Evolutionary conservation across 2,113 vertebrate species (phyloP).

Genomic region (Geococcyx californianus): DNA sequence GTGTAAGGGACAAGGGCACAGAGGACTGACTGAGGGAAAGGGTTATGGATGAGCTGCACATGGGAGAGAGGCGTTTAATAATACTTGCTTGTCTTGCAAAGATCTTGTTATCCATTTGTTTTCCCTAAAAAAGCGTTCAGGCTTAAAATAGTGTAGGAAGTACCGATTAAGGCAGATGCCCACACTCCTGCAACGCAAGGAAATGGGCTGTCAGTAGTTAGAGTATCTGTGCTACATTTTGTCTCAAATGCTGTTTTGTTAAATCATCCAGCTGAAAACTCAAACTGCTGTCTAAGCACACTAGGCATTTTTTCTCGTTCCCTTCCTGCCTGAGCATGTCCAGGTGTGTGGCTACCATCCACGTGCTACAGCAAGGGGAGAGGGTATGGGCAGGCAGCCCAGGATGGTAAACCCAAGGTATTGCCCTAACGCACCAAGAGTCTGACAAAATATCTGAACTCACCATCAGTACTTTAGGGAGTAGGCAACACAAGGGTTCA

Average conservation of each 20-base stretch:
- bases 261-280: background rate
- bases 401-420: accelerated
- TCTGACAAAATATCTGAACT: background rate
- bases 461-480: background rate
- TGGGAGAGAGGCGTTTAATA: background rate
- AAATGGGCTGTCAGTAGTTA: background rate
- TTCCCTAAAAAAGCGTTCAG: background rate
- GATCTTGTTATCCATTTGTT: background rate
- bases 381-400: background rate
- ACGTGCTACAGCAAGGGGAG: accelerated
- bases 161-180: accelerated
- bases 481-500: background rate
- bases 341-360: accelerated
- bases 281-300: accelerated
- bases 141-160: background rate
- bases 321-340: background rate
- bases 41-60: background rate
- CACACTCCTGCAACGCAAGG: background rate
- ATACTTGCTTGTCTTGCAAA: background rate
- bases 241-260: background rate
- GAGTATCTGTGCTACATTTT: background rate
- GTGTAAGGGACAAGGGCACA: background rate
- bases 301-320: background rate
- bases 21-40: background rate
- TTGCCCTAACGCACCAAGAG: accelerated